Evolutionary conservation across 1,140 invertebrate genomes (phyloP), one percentile per base, ranked within the genome.

Genomic region (Orchestia grillus): DNA sequence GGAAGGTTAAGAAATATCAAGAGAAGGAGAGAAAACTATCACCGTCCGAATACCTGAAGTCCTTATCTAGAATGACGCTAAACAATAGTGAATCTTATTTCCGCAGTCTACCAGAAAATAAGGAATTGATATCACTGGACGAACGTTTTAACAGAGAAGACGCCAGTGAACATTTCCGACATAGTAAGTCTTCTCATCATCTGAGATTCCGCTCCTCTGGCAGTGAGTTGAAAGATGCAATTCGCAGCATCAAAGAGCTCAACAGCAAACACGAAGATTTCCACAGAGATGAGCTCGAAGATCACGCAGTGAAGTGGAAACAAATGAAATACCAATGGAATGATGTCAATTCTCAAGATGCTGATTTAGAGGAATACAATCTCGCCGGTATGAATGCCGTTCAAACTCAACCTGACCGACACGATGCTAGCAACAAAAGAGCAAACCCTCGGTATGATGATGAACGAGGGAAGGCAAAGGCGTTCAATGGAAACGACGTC

Each of bases 1-100:
- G 88, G 44, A 44, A 87, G 88, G 41, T 43, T n/a, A 88, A 77
- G 95, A 88, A 42, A 96, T 44, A 47, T 87, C 88, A 90, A 41
- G 88, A 44, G n/a, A 90, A 90, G 36, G 88, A 90, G 15, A 90
- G 88, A 90, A 90, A 90, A 42, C n/a, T 90, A 8, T 90, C 88
- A 15, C 43, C 88, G n/a, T 90, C 88, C 28, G 88, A 90, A 90
- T 90, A 90, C 36, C 43, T 90, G 88, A 90, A 90, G 28, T 90
- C 88, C 42, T 28, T 90, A 41, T 41, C 88, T 8, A 90, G n/a
- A 90, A 90, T 77, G 62, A 77, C 62, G 3, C 62, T 77, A 77
- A 77, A 77, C 36, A 36, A 3, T 77, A 77, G 62, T 77, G 62
- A 77, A 3, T 77, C 62, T 77, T 77, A 77, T 77, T 77, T 77